Evolutionary conservation across 2,113 vertebrate genomes (phyloP), one percentile per base, ranked within the genome.

Genomic region (Cariama cristata): DNA sequence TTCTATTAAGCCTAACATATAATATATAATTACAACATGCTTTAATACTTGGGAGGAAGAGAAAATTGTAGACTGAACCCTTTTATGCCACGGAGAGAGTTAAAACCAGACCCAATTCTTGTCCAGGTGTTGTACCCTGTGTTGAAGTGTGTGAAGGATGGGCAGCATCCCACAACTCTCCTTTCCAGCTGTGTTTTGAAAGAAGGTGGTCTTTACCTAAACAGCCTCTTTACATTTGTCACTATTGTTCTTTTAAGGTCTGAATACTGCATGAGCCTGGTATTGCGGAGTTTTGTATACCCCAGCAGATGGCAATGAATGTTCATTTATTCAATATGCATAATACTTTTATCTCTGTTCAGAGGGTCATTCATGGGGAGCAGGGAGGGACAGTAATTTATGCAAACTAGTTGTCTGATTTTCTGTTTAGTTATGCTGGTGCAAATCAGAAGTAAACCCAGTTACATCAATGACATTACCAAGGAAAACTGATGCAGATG

Each of bases 251-350:
- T 85, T 45, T 59, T 22, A 56, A 40, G 24, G 17, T 62, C 56
- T 75, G 50, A 60, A 49, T 40, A 38, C 52, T 30, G 26, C 19
- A 6, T 69, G 15, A 85, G 21, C 14, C 30, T 87, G 49, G 11
- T 38, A 33, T 33, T 93, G 97, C 73, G 86, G 68, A 30, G 24
- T 38, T 75, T 22, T 72, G 4, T 62, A 24, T 20, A 2, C 7
- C 42, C 96, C 98, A 98, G 97, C 62, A 98, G 98, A 97, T 94
- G 96, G 95, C 98, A 95, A 32, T 86, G 38, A 82, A 88, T 52
- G 85, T 74, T 84, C 91, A 97, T 88, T 69, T 81, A 95, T 97
- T 55, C 79, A 55, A 3, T 69, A 35, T 11, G 23, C 2, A 2
- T 22, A 18, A 26, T 44, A n/a, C 30, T 64, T 56, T 26, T 62